phyloP scores from a whole-genome alignment of 2,797 vertebrate genomes.

The Neoniphon sammara region DNA sequence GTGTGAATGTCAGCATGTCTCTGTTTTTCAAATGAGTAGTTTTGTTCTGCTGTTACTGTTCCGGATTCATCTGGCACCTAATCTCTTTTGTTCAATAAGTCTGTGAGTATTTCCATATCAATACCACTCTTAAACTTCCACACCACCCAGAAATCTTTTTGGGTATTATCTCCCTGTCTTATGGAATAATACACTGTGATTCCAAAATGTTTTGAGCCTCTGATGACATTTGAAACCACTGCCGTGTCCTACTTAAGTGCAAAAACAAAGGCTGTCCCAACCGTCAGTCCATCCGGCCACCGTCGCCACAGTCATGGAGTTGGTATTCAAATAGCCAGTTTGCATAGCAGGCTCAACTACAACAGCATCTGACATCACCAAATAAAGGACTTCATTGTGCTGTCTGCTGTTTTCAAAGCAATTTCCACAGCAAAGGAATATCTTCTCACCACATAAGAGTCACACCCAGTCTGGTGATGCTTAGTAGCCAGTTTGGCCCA shows the following conservation, averaged over 20 bases:
- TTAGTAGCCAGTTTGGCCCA: constrained; percentile 14
- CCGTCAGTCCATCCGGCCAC: constrained; percentile 2
- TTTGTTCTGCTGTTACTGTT: constrained; percentile 25
- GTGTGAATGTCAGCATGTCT: not conserved
- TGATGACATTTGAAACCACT: constrained; percentile 8
- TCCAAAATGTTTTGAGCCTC: not conserved
- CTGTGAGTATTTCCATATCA: not conserved
- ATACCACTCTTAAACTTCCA: not conserved
- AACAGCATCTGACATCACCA: not conserved
- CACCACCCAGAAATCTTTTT: constrained; percentile 2
- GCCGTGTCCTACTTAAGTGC: not conserved
- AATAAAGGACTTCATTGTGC: constrained; percentile 24
- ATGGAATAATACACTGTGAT: not conserved
- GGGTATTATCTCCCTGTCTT: not conserved
- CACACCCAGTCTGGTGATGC: not conserved
- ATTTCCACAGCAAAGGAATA: constrained; percentile 20
- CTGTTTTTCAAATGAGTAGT: not conserved
- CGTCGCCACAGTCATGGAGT: constrained; percentile 13
- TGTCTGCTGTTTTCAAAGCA: constrained; percentile 24
- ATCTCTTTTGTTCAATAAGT: constrained; percentile 5
- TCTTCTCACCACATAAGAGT: not conserved
- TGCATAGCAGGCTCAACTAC: constrained; percentile 38
- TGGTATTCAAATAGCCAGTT: constrained; percentile 63
- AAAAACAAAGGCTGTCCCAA: constrained; percentile 14
- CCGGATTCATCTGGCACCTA: constrained; percentile 19